Base-by-base conservation (phyloP, 2,113 vertebrate genomes). In the Motacilla alba region DNA sequence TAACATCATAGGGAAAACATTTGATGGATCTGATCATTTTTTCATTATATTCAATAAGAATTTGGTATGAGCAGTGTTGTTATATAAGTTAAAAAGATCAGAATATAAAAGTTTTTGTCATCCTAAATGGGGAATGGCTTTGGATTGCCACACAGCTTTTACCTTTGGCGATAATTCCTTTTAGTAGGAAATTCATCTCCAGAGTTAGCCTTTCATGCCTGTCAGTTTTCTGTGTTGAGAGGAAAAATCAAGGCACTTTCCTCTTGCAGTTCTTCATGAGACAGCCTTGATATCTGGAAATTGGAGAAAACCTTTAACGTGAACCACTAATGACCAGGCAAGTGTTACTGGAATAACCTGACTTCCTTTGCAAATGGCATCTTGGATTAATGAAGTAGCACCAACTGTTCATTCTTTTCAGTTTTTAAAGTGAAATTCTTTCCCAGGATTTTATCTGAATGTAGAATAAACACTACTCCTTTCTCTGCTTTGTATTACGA, bases 311-410 rank as follows among this genome's bases (percentile, higher is more conserved):
- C 21, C 31, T 81, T 41, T 44, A 75, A 59, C 2, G 21, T 68
- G 91, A 87, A 73, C 58, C 73, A 37, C 87, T 91, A 85, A 91
- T 83, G 76, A 83, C 49, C 28, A 91, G 53, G 70, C 77, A 82
- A 58, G 41, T 68, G 22, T 43, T 73, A 52, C 52, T 64, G 52
- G 28, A 87, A 58, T 64, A 94, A 84, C 41, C 20, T 56, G 68
- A 64, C 28, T 50, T 60, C 23, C 53, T 90, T 68, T 69, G 82
- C 41, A 85, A 79, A 66, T 30, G 53, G 56, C 9, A n/a, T 53
- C 44, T 72, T 91, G 15, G 41, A 90, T 83, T 68, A 93, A 93
- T 79, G 47, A 91, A 84, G 28, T 27, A 76, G 41, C 1, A 0
- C 19, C 1, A 9, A 58, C 31, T 55, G n/a, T 70, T 89, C 52